Evolutionary conservation across 2,888 invertebrate species (phyloP).

Genomic region (Meandrusa payeni): DNA sequence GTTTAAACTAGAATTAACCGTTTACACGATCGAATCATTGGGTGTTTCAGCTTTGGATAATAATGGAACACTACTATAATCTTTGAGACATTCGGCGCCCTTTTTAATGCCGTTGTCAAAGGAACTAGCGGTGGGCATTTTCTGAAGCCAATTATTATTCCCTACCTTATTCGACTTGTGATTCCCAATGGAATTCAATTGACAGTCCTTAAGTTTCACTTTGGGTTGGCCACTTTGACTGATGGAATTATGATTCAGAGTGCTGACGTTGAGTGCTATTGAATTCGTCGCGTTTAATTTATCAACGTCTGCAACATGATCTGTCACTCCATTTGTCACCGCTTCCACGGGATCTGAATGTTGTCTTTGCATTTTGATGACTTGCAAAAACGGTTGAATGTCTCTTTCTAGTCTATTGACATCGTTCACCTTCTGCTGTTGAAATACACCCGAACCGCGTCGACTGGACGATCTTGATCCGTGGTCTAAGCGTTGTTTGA

Average conservation of each 20-base stretch:
- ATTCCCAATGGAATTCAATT: conserved; percentile 54
- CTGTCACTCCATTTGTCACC: conserved; percentile 56
- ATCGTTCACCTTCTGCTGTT: conserved; percentile 52
- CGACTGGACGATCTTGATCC: conserved; percentile 67
- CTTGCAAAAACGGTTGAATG: conserved; percentile 60
- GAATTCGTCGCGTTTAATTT: conserved; percentile 61
- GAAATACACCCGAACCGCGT: conserved; percentile 63
- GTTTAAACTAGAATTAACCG: conserved; percentile 7
- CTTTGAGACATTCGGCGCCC: conserved; percentile 59
- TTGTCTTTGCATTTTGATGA: conserved; percentile 59
- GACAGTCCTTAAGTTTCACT: conserved; percentile 66
- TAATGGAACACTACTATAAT: conserved; percentile 73
- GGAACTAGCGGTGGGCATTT: conserved; percentile 67
- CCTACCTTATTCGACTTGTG: conserved; percentile 66
- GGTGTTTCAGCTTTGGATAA: conserved; percentile 66
- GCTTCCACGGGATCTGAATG: conserved; percentile 63
- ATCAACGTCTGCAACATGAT: conserved; percentile 49
- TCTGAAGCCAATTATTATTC: conserved; percentile 76
- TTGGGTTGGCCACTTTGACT: conserved; percentile 54
- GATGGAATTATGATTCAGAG: conserved; percentile 58
- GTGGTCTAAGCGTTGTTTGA: conserved; percentile 62
- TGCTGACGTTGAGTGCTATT: conserved; percentile 62
- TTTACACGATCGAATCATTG: conserved; percentile 68
- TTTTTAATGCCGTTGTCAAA: conserved; percentile 68
- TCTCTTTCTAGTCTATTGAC: conserved; percentile 58